Percentiles rank a stretch among this genome's conserved stretches.
These are phyloP conservation scores for Poecilia gillii DNA, from an alignment of 2,797 vertebrate genomes.

Conservation along the genomic window DNA sequence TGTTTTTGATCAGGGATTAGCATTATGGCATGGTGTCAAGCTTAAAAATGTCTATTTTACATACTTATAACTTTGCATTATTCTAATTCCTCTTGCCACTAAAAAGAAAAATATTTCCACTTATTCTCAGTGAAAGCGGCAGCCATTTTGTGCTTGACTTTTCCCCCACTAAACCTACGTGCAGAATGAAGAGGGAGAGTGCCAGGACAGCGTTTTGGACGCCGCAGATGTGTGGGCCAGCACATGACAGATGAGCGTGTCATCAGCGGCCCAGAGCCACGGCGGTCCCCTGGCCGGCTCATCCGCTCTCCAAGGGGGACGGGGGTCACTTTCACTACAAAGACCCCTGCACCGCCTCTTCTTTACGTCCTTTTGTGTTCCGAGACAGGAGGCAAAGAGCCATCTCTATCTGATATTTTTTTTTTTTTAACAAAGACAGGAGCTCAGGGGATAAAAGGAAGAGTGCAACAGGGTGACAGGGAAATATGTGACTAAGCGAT, in stretches of 20 bases:
- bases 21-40: no score
- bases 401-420: constrained; percentile 24
- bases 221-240: constrained; percentile 44
- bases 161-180: constrained; percentile 34
- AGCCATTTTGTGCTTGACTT: constrained; percentile 71
- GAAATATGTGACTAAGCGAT: constrained; percentile 25
- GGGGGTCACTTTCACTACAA: constrained; percentile 70
- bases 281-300: constrained; percentile 52
- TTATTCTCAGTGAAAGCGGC: constrained; percentile 32
- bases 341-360: constrained; percentile 40
- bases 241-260: constrained; percentile 76
- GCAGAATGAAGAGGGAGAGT: constrained; percentile 56
- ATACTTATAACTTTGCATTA: not conserved
- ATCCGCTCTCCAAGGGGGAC: constrained; percentile 61
- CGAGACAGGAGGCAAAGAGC: constrained; percentile 20
- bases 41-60: no score
- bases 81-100: not conserved
- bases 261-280: constrained; percentile 52
- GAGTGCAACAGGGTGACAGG: constrained; percentile 10
- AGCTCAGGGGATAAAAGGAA: constrained; percentile 14
- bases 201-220: constrained; percentile 71
- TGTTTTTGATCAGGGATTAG: no score
- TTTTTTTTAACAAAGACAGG: constrained; percentile 16
- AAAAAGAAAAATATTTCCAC: constrained; percentile 4
- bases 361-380: constrained; percentile 12